Evolutionary conservation across 2,888 invertebrate species (phyloP), one percentile per base, ranked within the genome.

Genomic region (Dryocosmus kuriphilus): DNA sequence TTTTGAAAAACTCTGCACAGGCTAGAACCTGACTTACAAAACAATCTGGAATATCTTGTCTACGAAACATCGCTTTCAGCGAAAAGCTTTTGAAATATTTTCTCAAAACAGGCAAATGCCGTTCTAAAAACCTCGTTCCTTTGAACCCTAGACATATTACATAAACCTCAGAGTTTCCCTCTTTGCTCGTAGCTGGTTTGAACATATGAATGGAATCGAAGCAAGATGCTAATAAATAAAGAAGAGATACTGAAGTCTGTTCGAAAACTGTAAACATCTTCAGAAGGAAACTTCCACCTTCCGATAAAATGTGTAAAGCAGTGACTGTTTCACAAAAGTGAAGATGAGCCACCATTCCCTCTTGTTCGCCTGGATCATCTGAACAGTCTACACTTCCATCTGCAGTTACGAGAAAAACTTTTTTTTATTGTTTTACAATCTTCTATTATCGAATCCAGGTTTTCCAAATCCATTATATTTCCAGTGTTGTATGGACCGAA

Each of bases 341-440:
- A 14, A 99, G 93, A 5, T 94, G 94, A 9, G 95, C 94, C 0
- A 98, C 97, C 1, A 94, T 92, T 77, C 92, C 93, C 89, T 99
- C 99, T 90, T 99, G 99, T 84, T 96, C 96, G 55, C 95, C 97
- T 0, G 98, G 98, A 86, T 95, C 94, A 76, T 94, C 94, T 82
- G 96, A 94, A 88, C 98, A 99, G 90, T 98, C 96, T 41, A 98
- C 94, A 86, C 98, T 98, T 1, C 99, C 99, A 93, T 99, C 99
- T 0, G 98, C 98, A 7, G 98, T 98, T 46, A 98, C 95, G 22
- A 96, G 89, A 80, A 94, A 88, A 3, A 94, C 93, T 88, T 94
- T 93, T 51, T 93, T 93, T 24, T 93, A 35, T 90, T 11, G 19
- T n/a, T 27, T 92, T 86, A 60, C 92, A 87, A 3, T 93, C 93